These are phyloP conservation scores for Dasyornis broadbenti DNA, from an alignment of 2,113 vertebrate genomes.

Conservation along the genomic window DNA sequence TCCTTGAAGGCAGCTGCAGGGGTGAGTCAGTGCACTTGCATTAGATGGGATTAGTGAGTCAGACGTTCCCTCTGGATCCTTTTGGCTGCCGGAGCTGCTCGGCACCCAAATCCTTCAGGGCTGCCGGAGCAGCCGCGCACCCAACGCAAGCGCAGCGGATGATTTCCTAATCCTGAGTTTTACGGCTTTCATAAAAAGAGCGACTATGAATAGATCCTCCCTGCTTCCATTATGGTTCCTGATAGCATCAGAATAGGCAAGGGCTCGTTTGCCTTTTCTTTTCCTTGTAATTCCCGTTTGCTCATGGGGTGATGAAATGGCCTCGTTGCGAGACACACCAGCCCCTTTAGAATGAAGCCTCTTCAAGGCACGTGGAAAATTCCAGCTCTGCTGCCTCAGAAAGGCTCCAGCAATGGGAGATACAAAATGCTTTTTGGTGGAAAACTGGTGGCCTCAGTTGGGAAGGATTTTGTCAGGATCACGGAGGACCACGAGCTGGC, in stretches of 20 bases:
- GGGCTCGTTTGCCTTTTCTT: not conserved
- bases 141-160: fast-evolving
- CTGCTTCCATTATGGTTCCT: not conserved
- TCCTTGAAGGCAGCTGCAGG: not conserved
- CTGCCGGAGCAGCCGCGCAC: fast-evolving
- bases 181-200: not conserved
- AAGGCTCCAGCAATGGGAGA: not conserved
- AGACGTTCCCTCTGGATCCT: not conserved
- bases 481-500: not conserved
- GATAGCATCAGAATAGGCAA: not conserved
- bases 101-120: not conserved
- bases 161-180: not conserved
- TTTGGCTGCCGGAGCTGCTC: not conserved
- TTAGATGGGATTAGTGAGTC: not conserved
- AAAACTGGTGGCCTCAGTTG: not conserved
- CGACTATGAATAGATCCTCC: not conserved
- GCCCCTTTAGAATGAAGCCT: not conserved
- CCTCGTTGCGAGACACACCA: not conserved
- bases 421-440: not conserved
- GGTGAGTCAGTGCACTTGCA: not conserved
- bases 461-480: not conserved
- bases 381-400: not conserved
- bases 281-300: not conserved
- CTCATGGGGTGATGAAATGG: not conserved
- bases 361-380: not conserved